Evolutionary conservation across 1,140 invertebrate species (phyloP).

Genomic region (Aphis craccivora): DNA sequence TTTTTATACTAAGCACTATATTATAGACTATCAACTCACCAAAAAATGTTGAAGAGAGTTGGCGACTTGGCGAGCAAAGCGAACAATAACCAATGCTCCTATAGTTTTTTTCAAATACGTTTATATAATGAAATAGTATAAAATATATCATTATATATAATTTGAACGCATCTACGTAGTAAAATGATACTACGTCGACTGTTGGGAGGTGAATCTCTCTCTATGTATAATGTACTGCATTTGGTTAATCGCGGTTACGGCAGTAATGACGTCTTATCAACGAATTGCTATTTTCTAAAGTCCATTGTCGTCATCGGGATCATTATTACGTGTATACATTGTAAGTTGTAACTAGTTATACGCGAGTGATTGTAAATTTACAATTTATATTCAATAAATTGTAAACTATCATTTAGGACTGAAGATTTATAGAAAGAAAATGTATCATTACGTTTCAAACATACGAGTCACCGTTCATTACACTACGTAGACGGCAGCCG

Average conservation of each 20-base stretch:
- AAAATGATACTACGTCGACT: background rate
- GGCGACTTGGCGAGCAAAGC: too few species aligned
- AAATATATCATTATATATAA: background rate
- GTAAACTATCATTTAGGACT: background rate
- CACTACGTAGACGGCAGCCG: background rate
- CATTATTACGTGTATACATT: background rate
- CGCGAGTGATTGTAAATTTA: background rate
- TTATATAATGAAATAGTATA: too few species aligned
- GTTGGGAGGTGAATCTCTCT: background rate
- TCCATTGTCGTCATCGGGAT: background rate
- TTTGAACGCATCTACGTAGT: background rate
- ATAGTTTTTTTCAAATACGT: too few species aligned
- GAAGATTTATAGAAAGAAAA: background rate
- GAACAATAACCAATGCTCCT: too few species aligned
- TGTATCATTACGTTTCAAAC: background rate
- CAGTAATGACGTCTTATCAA: background rate
- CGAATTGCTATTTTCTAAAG: background rate
- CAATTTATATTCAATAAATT: background rate
- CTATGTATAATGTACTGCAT: background rate
- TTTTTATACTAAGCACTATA: background rate
- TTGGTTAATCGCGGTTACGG: background rate
- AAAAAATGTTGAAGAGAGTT: too few species aligned
- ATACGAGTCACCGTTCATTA: background rate
- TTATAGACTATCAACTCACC: too few species aligned
- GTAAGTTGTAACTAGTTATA: background rate